A percentile compares a stretch with the other conserved stretches of the same genome.
Conservation (phyloP, 2,113 vertebrate genomes). For the Eudyptes chrysolophus region DNA sequence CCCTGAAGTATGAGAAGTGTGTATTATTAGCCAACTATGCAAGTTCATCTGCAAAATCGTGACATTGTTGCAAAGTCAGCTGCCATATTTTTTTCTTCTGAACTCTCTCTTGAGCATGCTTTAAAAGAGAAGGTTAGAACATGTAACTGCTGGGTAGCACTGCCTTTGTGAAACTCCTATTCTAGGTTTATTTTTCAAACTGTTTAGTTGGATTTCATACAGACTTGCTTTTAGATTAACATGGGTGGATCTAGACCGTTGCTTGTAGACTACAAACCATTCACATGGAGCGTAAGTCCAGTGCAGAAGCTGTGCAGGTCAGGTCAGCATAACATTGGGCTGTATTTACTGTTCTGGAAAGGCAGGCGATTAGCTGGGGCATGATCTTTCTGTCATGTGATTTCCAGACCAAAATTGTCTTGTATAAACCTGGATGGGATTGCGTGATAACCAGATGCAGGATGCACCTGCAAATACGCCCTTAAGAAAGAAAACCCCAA, state of each 20-base stretch:
- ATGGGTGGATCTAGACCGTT: neutral
- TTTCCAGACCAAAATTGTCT: neutral
- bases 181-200: neutral
- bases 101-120: neutral
- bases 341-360: neutral
- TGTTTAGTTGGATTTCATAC: neutral
- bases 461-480: fast-evolving
- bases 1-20: neutral
- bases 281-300: fast-evolving
- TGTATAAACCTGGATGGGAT: neutral
- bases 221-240: neutral
- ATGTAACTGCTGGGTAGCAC: neutral
- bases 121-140: neutral
- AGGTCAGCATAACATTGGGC: fast-evolving
- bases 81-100: neutral
- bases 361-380: neutral
- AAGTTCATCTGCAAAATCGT: neutral
- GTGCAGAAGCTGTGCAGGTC: neutral
- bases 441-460: fast-evolving
- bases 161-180: neutral
- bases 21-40: conserved; percentile 11
- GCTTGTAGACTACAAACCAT: neutral
- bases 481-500: neutral
- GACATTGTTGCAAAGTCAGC: conserved; percentile 8
- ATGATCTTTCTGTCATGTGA: neutral